These are phyloP conservation scores for Meloidogyne chitwoodi DNA, from an alignment of 1,140 invertebrate genomes.

Conservation along the genomic window DNA sequence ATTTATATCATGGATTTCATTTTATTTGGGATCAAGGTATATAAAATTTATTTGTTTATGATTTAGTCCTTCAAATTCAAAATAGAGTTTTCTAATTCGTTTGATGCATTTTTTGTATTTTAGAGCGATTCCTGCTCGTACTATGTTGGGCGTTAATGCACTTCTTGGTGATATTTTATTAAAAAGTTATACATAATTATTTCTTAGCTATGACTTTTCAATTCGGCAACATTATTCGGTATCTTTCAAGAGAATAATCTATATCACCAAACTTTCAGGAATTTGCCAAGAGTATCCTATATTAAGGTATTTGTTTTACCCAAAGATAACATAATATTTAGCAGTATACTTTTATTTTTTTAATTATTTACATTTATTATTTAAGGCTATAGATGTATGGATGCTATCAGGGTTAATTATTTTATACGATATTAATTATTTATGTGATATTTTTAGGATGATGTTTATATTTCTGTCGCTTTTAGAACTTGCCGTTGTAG, in stretches of 20 bases:
- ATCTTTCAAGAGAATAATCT: background rate
- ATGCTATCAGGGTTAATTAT: conserved; percentile 37
- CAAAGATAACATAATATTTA: too few relatives aligned
- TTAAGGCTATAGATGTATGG: conserved; percentile 40
- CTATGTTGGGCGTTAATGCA: conserved; percentile 58
- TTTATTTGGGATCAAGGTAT: conserved; percentile 53
- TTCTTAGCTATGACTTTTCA: conserved; percentile 56
- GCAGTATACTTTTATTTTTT: background rate
- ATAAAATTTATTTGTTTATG: background rate
- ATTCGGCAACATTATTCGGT: conserved; percentile 56
- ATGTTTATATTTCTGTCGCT: conserved; percentile 59
- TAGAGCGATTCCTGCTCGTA: conserved; percentile 57
- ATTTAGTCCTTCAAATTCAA: too few relatives aligned
- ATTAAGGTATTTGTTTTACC: conserved; percentile 43
- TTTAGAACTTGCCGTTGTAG: conserved; percentile 56
- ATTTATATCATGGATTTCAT: conserved; percentile 60
- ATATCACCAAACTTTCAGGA: conserved; percentile 15
- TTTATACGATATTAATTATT: background rate
- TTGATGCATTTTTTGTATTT: conserved; percentile 1
- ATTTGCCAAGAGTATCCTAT: conserved; percentile 55
- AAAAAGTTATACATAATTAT: conserved; percentile 2
- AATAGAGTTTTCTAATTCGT: too few relatives aligned
- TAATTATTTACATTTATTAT: conserved; percentile 1
- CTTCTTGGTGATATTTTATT: conserved; percentile 34
- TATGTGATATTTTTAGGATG: conserved; percentile 32